phyloP scores from a whole-genome alignment of 2,113 vertebrate genomes.

The Stomatorhinus ivindoensis region DNA sequence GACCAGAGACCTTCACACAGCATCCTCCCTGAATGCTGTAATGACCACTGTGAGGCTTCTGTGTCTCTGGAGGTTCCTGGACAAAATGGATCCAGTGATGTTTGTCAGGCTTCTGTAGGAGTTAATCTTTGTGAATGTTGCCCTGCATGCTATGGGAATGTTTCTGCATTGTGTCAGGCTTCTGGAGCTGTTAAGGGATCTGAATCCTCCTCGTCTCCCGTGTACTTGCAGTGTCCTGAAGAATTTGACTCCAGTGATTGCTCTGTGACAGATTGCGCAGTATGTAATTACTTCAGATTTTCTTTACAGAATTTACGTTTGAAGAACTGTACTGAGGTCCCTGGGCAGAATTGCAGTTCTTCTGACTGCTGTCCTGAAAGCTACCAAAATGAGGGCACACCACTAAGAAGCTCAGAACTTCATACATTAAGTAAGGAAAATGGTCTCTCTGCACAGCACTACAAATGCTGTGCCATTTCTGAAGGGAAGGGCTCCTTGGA shows the following conservation, averaged over 20 bases:
- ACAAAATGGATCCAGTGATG: background rate
- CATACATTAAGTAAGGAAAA: background rate
- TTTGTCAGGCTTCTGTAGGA: background rate
- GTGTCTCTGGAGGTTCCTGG: background rate
- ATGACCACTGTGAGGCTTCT: background rate
- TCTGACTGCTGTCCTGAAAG: background rate
- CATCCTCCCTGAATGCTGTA: background rate
- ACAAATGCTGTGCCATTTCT: background rate
- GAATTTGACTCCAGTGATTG: background rate
- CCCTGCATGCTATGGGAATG: background rate
- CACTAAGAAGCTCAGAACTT: background rate
- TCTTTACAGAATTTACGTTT: slow-evolving; percentile 6
- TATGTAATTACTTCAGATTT: slow-evolving; percentile 5
- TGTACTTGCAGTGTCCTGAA: background rate
- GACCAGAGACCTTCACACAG: background rate
- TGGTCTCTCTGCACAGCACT: background rate
- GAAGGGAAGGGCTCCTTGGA: background rate
- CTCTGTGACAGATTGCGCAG: background rate
- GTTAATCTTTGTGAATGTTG: background rate
- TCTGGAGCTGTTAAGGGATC: background rate
- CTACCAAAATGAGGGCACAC: background rate
- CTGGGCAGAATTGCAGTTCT: background rate
- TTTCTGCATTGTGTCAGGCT: background rate
- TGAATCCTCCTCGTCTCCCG: background rate
- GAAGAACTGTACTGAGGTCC: background rate